phyloP scores from a whole-genome alignment of 2,797 vertebrate genomes.

The Poeciliopsis infans region DNA sequence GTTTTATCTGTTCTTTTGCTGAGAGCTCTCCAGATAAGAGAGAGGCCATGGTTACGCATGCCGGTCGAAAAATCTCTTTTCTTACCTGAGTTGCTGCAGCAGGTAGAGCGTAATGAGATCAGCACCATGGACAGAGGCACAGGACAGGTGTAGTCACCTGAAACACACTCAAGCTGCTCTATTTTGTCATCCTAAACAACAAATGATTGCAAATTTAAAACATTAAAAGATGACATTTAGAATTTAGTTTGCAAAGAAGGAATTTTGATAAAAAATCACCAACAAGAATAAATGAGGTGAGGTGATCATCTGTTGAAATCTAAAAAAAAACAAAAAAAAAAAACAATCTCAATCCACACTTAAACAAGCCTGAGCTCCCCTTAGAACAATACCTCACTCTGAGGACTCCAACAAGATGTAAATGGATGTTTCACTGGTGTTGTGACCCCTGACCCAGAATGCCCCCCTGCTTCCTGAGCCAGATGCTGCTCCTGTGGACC shows the following conservation, averaged over 20 bases:
- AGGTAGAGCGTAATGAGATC: constrained; percentile 48
- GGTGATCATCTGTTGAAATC: neutral
- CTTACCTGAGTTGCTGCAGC: constrained; percentile 30
- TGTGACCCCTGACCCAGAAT: constrained; percentile 71
- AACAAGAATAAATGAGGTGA: neutral
- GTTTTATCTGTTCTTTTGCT: neutral
- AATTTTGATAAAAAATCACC: neutral
- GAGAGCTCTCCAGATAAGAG: neutral
- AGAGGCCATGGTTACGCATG: neutral
- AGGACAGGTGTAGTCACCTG: constrained; percentile 62
- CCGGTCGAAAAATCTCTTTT: neutral
- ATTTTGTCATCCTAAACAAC: neutral
- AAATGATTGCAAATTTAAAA: neutral
- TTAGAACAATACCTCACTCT: constrained; percentile 69
- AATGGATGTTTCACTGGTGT: constrained; percentile 75
- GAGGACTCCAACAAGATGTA: constrained; percentile 64
- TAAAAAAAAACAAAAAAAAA: neutral
- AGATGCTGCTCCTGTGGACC: constrained; percentile 79
- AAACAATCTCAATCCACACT: constrained; percentile 11
- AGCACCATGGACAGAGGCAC: constrained; percentile 75
- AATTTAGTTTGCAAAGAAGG: neutral
- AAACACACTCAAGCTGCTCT: neutral
- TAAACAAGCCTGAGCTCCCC: constrained; percentile 56
- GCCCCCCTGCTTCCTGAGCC: constrained; percentile 76
- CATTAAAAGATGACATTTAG: neutral